Conservation (phyloP, 2,797 vertebrate genomes). For the Tokudaia tokunoshimensis region DNA sequence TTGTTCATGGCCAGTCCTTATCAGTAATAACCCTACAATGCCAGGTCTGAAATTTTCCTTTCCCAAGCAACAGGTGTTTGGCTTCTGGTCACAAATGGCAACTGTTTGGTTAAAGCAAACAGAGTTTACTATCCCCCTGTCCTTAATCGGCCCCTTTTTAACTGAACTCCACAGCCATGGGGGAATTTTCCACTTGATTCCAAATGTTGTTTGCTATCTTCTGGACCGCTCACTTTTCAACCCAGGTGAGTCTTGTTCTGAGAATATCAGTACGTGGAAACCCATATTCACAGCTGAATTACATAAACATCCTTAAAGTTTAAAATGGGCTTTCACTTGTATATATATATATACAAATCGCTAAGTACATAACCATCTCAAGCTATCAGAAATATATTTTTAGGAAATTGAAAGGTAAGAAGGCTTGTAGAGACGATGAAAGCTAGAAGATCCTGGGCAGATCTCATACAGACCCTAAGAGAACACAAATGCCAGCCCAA, state of each 20-base stretch:
- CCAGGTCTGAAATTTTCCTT: slow-evolving; percentile 70
- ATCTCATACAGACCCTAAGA: too few relatives aligned
- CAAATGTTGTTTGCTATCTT: slow-evolving; percentile 58
- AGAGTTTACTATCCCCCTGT: slow-evolving; percentile 62
- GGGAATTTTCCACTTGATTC: slow-evolving; percentile 74
- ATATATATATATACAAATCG: neutral
- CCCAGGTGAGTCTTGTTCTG: slow-evolving; percentile 48
- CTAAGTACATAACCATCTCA: slow-evolving; percentile 3
- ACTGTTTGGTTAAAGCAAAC: slow-evolving; percentile 74
- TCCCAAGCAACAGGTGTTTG: slow-evolving; percentile 78
- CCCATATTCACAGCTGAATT: neutral
- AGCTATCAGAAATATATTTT: slow-evolving; percentile 20
- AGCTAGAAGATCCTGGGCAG: too few relatives aligned
- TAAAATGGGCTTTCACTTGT: neutral
- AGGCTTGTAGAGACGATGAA: neutral
- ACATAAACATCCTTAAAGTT: slow-evolving; percentile 43
- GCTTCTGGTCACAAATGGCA: slow-evolving; percentile 74
- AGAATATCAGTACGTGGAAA: slow-evolving; percentile 26
- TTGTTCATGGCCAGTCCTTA: slow-evolving; percentile 65
- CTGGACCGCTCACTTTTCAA: neutral
- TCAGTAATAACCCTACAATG: slow-evolving; percentile 47
- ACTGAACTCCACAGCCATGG: slow-evolving; percentile 53
- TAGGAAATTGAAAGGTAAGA: neutral
- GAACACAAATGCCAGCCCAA: too few relatives aligned
- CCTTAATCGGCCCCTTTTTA: slow-evolving; percentile 66